Evolutionary conservation across 2,797 vertebrate species (phyloP).

Genomic region (Cryptoprocta ferox): DNA sequence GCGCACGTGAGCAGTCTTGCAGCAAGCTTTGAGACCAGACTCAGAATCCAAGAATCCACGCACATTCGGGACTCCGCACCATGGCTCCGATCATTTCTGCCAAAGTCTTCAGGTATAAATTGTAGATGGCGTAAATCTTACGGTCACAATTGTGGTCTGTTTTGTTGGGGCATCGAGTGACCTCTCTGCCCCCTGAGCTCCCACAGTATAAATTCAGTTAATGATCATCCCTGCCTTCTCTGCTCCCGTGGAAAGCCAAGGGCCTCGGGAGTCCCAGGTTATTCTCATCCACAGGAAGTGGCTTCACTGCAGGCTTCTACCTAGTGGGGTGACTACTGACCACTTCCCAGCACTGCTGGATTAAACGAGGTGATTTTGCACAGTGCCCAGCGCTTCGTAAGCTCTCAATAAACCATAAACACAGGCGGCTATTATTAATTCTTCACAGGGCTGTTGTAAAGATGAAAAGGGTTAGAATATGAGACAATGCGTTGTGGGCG

Average conservation of each 20-base stretch:
- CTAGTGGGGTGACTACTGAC: background rate
- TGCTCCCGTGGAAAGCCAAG: background rate
- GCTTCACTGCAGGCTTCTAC: background rate
- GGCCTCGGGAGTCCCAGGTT: background rate
- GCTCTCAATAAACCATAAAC: background rate
- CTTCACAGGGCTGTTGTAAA: background rate
- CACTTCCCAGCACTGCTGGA: background rate
- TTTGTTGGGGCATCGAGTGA: rapidly evolving
- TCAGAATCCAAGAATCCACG: background rate
- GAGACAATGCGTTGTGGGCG: rapidly evolving
- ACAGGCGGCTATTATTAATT: background rate
- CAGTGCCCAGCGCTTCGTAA: background rate
- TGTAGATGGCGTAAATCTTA: background rate
- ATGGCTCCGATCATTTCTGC: rapidly evolving
- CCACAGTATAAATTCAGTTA: no score
- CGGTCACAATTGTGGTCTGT: background rate
- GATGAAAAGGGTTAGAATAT: background rate
- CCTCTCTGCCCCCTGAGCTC: background rate
- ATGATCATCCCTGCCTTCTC: background rate
- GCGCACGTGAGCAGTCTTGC: rapidly evolving
- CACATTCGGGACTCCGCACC: background rate
- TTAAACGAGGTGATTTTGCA: background rate
- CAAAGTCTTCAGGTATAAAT: background rate
- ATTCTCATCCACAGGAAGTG: background rate
- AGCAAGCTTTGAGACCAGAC: background rate